Evolutionary conservation across 2,113 vertebrate genomes (phyloP).

Genomic region (Oostethus manadensis): DNA sequence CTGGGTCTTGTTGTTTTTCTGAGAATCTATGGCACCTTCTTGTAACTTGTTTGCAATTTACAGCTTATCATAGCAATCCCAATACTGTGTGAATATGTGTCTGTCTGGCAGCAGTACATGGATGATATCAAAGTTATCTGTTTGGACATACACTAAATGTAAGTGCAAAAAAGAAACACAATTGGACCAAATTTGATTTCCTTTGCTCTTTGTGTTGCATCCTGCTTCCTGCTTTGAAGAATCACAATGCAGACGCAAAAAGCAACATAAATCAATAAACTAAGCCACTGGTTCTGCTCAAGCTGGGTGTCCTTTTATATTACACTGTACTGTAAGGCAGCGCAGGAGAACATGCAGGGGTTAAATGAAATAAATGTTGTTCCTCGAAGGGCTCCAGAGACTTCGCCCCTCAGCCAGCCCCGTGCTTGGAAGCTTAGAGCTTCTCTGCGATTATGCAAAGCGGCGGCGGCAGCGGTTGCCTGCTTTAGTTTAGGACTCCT

Average conservation of each 20-base stretch:
- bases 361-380: conserved; percentile 31
- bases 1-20: no score
- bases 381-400: conserved; percentile 22
- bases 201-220: background rate
- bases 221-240: background rate
- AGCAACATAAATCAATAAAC: background rate
- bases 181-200: conserved; percentile 2
- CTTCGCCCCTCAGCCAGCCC: conserved; percentile 26
- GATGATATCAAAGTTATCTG: no score
- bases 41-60: no score
- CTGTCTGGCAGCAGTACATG: no score
- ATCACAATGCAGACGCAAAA: background rate
- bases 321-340: background rate
- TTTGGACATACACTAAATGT: background rate
- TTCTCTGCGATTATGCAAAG: conserved; percentile 62
- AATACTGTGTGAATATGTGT: no score
- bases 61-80: background rate
- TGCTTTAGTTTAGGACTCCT: conserved; percentile 50
- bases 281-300: background rate
- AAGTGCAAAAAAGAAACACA: background rate
- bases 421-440: conserved; percentile 41
- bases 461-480: conserved; percentile 24
- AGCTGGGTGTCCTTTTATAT: background rate
- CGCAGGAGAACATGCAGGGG: conserved; percentile 1
- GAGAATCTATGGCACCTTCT: no score